phyloP scores from a whole-genome alignment of 2,888 invertebrate species.

The Drosophila setosimentum region DNA sequence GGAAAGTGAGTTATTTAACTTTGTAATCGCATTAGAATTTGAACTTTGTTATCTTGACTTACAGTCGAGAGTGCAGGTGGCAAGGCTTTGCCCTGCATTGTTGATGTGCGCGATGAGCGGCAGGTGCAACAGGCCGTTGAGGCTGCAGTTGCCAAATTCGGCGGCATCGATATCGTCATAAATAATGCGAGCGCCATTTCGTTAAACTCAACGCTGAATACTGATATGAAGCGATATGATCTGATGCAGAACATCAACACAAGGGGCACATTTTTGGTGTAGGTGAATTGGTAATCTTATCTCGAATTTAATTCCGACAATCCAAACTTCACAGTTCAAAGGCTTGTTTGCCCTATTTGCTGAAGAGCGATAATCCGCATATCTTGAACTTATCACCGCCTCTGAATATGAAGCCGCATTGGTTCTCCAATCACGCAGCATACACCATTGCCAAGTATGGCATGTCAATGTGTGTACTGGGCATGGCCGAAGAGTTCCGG shows the following conservation, averaged over 20 bases:
- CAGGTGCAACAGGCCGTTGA: slow-evolving; percentile 89
- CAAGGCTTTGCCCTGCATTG: slow-evolving; percentile 91
- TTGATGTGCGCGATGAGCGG: slow-evolving; percentile 92
- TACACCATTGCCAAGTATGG: slow-evolving; percentile 99
- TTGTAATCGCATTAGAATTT: slow-evolving; percentile 28
- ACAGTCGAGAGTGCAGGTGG: slow-evolving; percentile 93
- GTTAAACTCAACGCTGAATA: slow-evolving; percentile 91
- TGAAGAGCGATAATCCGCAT: slow-evolving; percentile 95
- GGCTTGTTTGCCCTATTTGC: slow-evolving; percentile 93
- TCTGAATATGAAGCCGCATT: slow-evolving; percentile 93
- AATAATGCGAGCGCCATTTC: slow-evolving; percentile 99
- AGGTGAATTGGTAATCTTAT: slow-evolving; percentile 80
- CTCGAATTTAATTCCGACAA: not conserved
- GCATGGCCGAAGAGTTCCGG: slow-evolving; percentile 97
- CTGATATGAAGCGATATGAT: slow-evolving; percentile 98
- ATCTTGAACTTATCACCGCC: slow-evolving; percentile 98
- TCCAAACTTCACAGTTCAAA: slow-evolving; percentile 90
- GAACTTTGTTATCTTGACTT: slow-evolving; percentile 49
- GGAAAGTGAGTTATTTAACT: slow-evolving; percentile 87
- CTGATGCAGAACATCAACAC: slow-evolving; percentile 98
- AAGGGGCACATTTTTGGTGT: slow-evolving; percentile 97
- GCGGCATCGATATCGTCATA: slow-evolving; percentile 96
- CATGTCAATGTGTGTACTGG: slow-evolving; percentile 99
- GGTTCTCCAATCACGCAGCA: slow-evolving; percentile 96
- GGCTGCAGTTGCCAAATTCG: slow-evolving; percentile 91